phyloP scores from a whole-genome alignment of 1,140 invertebrate species.

The Trinorchestia longiramus region DNA sequence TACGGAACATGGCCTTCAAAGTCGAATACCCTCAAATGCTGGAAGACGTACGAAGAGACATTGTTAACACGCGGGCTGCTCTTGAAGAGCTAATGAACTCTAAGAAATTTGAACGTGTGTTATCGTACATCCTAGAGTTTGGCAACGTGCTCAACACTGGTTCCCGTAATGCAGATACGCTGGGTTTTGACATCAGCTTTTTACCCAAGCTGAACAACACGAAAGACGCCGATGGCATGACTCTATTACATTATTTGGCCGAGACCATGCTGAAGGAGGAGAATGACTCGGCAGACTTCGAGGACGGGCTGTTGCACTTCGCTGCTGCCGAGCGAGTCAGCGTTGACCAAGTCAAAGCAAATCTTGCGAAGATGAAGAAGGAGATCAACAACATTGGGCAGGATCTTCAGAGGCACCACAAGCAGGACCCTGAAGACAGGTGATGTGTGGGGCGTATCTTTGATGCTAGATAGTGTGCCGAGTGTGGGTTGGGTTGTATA shows the following conservation, averaged over 20 bases:
- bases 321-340: constrained; percentile 63
- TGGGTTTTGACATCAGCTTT: constrained; percentile 97
- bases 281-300: constrained; percentile 75
- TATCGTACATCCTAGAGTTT: constrained; percentile 89
- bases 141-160: constrained; percentile 97
- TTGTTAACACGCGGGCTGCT: constrained; percentile 93
- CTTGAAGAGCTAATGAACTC: constrained; percentile 94
- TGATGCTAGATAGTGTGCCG: not conserved
- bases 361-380: constrained; percentile 66
- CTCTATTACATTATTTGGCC: constrained; percentile 92
- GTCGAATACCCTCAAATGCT: constrained; percentile 67
- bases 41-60: constrained; percentile 76
- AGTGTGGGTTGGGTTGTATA: not conserved
- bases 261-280: constrained; percentile 90
- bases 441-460: not conserved
- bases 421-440: constrained; percentile 66
- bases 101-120: constrained; percentile 88
- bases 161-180: constrained; percentile 90
- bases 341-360: constrained; percentile 63
- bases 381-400: constrained; percentile 66
- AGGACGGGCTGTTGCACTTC: constrained; percentile 66
- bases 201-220: constrained; percentile 92
- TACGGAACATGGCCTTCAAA: constrained; percentile 93
- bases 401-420: constrained; percentile 64
- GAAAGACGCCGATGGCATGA: constrained; percentile 94